A percentile compares a stretch with the other conserved stretches of the same genome.
These are phyloP conservation scores for Cryptophagus acutangulus DNA, from an alignment of 2,888 invertebrate species.

Conservation along the genomic window DNA sequence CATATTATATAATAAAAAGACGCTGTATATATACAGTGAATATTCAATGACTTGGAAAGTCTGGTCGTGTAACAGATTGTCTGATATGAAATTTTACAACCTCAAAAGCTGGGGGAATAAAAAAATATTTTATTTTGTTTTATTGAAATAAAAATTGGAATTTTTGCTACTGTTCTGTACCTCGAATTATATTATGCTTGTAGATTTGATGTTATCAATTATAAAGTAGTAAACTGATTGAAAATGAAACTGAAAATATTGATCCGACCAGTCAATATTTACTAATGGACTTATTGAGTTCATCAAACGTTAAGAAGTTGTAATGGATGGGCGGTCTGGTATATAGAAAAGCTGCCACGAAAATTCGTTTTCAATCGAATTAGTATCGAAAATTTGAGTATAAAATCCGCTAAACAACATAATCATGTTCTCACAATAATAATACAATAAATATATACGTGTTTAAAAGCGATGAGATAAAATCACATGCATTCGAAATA, in stretches of 20 bases:
- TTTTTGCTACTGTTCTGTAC: background rate
- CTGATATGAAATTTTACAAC: conserved; percentile 9
- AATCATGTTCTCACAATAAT: background rate
- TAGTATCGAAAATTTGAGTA: too few relatives aligned
- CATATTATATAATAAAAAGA: conserved; percentile 11
- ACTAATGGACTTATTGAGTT: conserved; percentile 9
- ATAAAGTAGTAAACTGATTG: background rate
- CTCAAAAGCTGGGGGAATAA: too few relatives aligned
- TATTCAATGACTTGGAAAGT: conserved; percentile 12
- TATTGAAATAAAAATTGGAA: background rate
- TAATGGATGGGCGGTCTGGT: conserved; percentile 5
- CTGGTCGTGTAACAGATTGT: conserved; percentile 12
- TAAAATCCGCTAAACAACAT: too few relatives aligned
- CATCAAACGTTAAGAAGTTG: conserved; percentile 4
- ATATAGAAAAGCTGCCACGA: too few relatives aligned
- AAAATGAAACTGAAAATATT: conserved; percentile 2
- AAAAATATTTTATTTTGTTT: too few relatives aligned
- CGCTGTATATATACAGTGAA: conserved; percentile 10
- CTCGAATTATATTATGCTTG: background rate
- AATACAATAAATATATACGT: background rate
- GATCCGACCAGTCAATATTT: conserved; percentile 5
- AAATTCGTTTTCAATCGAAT: too few relatives aligned
- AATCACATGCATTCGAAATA: conserved; percentile 7
- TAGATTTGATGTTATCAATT: background rate
- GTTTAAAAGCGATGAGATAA: background rate